These are phyloP conservation scores for Clitarchus hookeri DNA, from an alignment of 2,888 invertebrate genomes.

Conservation along the genomic window DNA sequence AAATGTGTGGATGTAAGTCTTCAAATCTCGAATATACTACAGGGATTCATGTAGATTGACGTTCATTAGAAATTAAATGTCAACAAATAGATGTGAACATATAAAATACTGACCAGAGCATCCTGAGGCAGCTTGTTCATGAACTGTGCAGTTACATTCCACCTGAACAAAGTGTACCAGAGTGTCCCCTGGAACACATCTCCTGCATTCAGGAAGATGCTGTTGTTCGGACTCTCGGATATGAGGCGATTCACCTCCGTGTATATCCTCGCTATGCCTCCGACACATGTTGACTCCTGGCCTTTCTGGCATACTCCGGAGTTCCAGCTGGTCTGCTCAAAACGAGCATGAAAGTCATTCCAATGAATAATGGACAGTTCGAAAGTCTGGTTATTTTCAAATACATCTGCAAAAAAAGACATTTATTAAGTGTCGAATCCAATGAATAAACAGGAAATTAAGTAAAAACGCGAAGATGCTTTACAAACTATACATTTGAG, in stretches of 20 bases:
- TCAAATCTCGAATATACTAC: no score
- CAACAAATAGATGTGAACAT: no score
- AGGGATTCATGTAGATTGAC: no score
- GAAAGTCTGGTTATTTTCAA: slow-evolving; percentile 21
- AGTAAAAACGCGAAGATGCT: no score
- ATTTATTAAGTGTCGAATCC: no score
- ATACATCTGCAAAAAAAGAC: not conserved
- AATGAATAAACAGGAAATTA: no score
- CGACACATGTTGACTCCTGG: slow-evolving; percentile 34
- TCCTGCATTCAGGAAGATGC: slow-evolving; percentile 78
- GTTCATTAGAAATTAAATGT: no score
- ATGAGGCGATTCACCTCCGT: slow-evolving; percentile 30
- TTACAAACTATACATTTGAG: no score
- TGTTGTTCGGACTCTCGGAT: slow-evolving; percentile 50
- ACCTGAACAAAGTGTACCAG: slow-evolving; percentile 71
- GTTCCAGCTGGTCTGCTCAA: slow-evolving; percentile 45
- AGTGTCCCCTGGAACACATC: slow-evolving; percentile 85
- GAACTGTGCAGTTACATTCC: slow-evolving; percentile 71
- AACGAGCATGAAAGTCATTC: slow-evolving; percentile 55
- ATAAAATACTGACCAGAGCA: slow-evolving; percentile 65
- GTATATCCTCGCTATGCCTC: slow-evolving; percentile 39
- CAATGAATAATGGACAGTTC: slow-evolving; percentile 53
- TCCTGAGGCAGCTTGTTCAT: slow-evolving; percentile 77
- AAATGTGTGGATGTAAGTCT: no score
- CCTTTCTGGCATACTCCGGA: slow-evolving; percentile 33